A percentile compares a stretch with the other conserved stretches of the same genome.
phyloP scores from a whole-genome alignment of 2,113 vertebrate species.

The Percina caprodes region DNA sequence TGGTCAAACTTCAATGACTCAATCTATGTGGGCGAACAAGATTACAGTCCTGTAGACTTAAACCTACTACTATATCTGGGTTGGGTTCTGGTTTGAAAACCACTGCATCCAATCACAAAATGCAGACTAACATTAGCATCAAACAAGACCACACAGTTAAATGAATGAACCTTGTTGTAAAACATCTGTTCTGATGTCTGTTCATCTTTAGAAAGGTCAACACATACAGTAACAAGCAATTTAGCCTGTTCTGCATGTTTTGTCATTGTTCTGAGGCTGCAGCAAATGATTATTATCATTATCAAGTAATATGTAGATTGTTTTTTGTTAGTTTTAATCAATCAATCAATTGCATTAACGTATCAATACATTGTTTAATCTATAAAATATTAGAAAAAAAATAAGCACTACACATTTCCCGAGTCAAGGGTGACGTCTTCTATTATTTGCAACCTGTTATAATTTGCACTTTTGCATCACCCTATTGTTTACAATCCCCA shows the following conservation, averaged over 20 bases:
- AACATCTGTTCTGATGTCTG: conserved; percentile 45
- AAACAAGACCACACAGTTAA: conserved; percentile 66
- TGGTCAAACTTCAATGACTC: conserved; percentile 72
- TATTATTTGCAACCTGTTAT: too few relatives aligned
- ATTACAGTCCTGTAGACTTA: conserved; percentile 65
- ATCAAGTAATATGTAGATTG: too few relatives aligned
- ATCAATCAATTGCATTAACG: too few relatives aligned
- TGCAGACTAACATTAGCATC: conserved; percentile 65
- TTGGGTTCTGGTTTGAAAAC: conserved; percentile 71
- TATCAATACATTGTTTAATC: background rate
- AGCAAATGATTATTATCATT: background rate
- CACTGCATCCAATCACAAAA: conserved; percentile 68
- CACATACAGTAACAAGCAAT: background rate
- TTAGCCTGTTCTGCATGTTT: background rate
- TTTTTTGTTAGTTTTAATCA: too few relatives aligned
- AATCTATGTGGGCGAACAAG: conserved; percentile 68
- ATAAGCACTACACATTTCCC: too few relatives aligned
- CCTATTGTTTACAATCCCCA: too few relatives aligned
- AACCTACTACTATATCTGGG: conserved; percentile 60
- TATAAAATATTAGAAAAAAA: background rate
- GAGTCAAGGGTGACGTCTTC: too few relatives aligned
- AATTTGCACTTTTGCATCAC: too few relatives aligned
- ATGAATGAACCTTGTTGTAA: conserved; percentile 31
- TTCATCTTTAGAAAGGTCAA: background rate
- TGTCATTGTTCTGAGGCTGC: background rate